phyloP scores from a whole-genome alignment of 2,113 vertebrate species.

The Tupaia chinensis region DNA sequence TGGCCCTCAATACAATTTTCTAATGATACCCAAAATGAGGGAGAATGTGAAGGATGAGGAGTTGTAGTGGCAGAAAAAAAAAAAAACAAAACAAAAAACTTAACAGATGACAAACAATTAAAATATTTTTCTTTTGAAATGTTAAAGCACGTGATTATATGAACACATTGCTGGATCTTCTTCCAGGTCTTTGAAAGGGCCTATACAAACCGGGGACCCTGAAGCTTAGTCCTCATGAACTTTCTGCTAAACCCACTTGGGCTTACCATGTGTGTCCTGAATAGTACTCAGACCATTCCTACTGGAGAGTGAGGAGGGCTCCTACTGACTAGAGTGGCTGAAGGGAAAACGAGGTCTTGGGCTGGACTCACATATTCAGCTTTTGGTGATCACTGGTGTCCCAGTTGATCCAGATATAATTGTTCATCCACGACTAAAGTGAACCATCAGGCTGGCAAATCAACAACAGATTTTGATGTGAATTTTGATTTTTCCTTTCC shows the following conservation, averaged over 20 bases:
- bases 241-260: not conserved
- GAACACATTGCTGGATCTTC: not conserved
- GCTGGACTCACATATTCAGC: not conserved
- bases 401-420: not conserved
- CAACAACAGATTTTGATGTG: not conserved
- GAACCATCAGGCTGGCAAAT: not conserved
- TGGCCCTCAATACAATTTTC: too few species aligned
- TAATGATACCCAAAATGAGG: not conserved
- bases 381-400: not conserved
- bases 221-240: not conserved
- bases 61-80: not conserved
- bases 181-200: not conserved
- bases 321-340: not conserved
- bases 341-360: not conserved
- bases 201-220: not conserved
- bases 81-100: not conserved
- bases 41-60: not conserved
- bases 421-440: not conserved
- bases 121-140: not conserved
- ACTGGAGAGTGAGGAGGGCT: not conserved
- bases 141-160: not conserved
- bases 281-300: not conserved
- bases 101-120: not conserved
- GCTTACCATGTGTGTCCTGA: not conserved
- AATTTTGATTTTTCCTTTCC: slow-evolving; percentile 55